Percentiles rank a stretch among this genome's conserved stretches.
phyloP scores from a whole-genome alignment of 1,140 invertebrate species.

The Dinothrombium tinctorium region DNA sequence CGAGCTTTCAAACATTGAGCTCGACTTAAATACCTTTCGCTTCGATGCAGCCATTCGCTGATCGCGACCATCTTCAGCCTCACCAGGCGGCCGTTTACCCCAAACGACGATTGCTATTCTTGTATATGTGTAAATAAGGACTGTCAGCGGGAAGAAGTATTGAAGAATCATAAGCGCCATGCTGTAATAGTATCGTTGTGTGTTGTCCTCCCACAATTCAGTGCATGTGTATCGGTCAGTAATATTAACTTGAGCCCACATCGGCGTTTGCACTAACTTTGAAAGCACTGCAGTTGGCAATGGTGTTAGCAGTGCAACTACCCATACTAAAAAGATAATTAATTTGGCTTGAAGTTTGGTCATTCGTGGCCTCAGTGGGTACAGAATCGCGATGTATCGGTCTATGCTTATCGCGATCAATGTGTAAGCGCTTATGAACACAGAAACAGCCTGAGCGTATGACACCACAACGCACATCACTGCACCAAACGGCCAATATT shows the following conservation, averaged over 20 bases:
- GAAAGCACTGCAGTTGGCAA: conserved; percentile 48
- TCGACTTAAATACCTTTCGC: conserved; percentile 43
- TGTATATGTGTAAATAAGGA: conserved; percentile 65
- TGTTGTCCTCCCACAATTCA: conserved; percentile 10
- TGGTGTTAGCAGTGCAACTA: conserved; percentile 46
- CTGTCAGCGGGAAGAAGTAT: conserved; percentile 52
- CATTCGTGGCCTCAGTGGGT: conserved; percentile 51
- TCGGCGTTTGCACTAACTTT: conserved; percentile 15
- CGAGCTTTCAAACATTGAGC: too few species aligned
- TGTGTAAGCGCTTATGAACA: conserved; percentile 41
- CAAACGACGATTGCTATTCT: conserved; percentile 64
- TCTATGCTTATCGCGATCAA: conserved; percentile 20
- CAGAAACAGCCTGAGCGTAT: conserved; percentile 29
- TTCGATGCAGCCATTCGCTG: conserved; percentile 58
- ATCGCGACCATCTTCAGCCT: conserved; percentile 54
- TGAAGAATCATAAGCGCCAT: conserved; percentile 52
- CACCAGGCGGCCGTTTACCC: conserved; percentile 59
- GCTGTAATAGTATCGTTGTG: conserved; percentile 34
- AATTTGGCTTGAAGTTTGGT: conserved; percentile 40
- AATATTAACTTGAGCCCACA: conserved; percentile 3
- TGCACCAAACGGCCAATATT: conserved; percentile 58
- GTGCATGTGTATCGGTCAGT: conserved; percentile 9
- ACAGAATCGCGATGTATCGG: conserved; percentile 56
- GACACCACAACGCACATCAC: conserved; percentile 48
- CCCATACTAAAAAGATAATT: conserved; percentile 48